Base-by-base conservation (phyloP, 2,797 vertebrate genomes). In the Spatula clypeata region DNA sequence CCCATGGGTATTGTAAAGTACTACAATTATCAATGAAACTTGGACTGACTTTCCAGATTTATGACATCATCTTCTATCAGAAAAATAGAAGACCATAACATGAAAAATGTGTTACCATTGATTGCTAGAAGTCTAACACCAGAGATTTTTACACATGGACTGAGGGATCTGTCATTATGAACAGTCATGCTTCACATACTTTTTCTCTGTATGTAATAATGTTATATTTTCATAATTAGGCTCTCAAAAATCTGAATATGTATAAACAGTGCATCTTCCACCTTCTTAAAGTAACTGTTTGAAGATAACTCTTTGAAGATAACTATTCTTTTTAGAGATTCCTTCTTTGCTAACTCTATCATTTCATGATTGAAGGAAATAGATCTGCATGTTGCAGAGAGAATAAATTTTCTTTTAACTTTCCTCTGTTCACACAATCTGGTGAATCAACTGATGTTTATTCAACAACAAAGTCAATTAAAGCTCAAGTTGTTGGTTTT, bases 31-130 rank as follows among this genome's bases (percentile, higher is more conserved):
- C 54, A 45, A 11, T 86, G 64, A 93, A 70, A 73, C 44, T 77
- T 81, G 34, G 51, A 60, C 55, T 38, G 38, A 51, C 64, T 90
- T 93, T 81, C 79, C 66, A 83, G 58, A 73, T 81, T 83, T 84
- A 88, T 93, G 55, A 94, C 66, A 62, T 86, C 93, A 95, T 84
- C 66, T 79, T 84, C 34, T 70, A 45, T 67, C 61, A 85, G 53
- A 79, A 85, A 85, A 93, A 91, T 45, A 86, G 55, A 84, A 88
- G 61, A 61, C 61, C 47, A 49, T 94, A 96, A 94, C 26, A 0
- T 36, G 19, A 94, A 94, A 96, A 95, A 81, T 70, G 2, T 86
- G 82, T 93, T 94, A 45, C 3, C 12, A 60, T 38, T 65, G 79
- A 86, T 29, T 93, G 61, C 9, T 26, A 91, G 42, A 58, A 83